Evolutionary conservation across 2,797 vertebrate species (phyloP), one percentile per base, ranked within the genome.

Genomic region (Gallinago solitaria): DNA sequence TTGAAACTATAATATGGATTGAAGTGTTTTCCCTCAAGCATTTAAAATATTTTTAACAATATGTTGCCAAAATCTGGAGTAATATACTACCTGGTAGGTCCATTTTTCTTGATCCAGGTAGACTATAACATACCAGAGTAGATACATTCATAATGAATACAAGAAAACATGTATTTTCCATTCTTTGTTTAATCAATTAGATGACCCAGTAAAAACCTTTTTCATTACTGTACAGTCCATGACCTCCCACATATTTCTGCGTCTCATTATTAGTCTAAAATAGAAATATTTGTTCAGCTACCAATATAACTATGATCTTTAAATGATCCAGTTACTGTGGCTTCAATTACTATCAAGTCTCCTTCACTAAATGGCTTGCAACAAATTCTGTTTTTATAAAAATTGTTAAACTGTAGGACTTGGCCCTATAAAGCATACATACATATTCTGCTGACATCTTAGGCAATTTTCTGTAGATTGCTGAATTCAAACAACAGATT

Each of bases 21-120:
- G 76, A 35, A 61, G 45, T 87, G 10, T 33, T 87, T 87, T 82
- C 6, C 20, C 14, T 79, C 1, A 1, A 84, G 73, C 3, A 48
- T 65, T 51, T 63, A 11, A 41, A 53, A 32, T 68, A 47, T 45
- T 93, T 83, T 69, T 47, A 63, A 35, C 23, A 35, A 12, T 60
- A 54, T 51, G 20, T 67, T 85, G 17, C 64, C 48, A 70, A 89
- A 67, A 91, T 67, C 15, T 43, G 54, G n/a, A 60, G 35, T 21
- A 65, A 35, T 32, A 41, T 19, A 6, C 23, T 47, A 32, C 0
- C 0, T 24, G 5, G 19, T n/a, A 60, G 32, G 28, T 59, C 4
- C 19, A 11, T 5, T 76, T 67, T 84, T 59, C 59, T 73, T 79
- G 33, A 47, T 35, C 50, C 7, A 50, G 19, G 30, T 13, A 27